phyloP scores from a whole-genome alignment of 2,797 vertebrate species.

The Nannoperca australis region DNA sequence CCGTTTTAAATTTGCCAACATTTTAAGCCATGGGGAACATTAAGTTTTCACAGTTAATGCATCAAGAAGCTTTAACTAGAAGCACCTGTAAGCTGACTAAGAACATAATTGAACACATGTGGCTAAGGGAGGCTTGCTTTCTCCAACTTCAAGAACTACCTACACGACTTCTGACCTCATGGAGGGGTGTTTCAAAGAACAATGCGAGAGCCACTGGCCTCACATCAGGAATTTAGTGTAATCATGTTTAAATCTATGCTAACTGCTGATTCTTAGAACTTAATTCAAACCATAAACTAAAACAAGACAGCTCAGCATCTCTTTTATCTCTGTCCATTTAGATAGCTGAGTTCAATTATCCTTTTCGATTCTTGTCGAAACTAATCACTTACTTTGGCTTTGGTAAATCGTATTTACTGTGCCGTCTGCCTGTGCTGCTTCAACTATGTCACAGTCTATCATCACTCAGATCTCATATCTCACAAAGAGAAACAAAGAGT shows the following conservation, averaged over 20 bases:
- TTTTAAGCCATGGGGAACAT: conserved; percentile 71
- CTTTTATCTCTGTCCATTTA: conserved; percentile 68
- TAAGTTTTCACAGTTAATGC: conserved; percentile 80
- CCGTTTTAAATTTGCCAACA: conserved; percentile 76
- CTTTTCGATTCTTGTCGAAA: conserved; percentile 57
- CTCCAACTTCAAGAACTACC: conserved; percentile 63
- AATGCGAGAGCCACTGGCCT: conserved; percentile 47
- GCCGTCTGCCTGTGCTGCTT: conserved; percentile 23
- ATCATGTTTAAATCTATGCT: conserved; percentile 52
- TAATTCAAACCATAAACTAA: conserved; percentile 62
- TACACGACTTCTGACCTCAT: conserved; percentile 65
- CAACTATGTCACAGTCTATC: conserved; percentile 22
- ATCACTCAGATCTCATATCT: conserved; percentile 5
- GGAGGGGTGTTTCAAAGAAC: conserved; percentile 53
- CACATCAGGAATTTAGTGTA: conserved; percentile 48
- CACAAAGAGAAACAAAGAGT: conserved; percentile 3
- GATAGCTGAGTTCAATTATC: conserved; percentile 63
- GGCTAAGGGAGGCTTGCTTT: conserved; percentile 48
- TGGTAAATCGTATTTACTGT: conserved; percentile 5
- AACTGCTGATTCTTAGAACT: conserved; percentile 52
- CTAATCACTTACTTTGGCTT: conserved; percentile 44
- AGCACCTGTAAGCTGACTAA: conserved; percentile 77
- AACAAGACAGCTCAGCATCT: conserved; percentile 32
- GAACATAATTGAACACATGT: conserved; percentile 78
- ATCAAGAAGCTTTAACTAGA: conserved; percentile 81